phyloP scores from a whole-genome alignment of 2,888 invertebrate species.

The Aphidius colemani region DNA sequence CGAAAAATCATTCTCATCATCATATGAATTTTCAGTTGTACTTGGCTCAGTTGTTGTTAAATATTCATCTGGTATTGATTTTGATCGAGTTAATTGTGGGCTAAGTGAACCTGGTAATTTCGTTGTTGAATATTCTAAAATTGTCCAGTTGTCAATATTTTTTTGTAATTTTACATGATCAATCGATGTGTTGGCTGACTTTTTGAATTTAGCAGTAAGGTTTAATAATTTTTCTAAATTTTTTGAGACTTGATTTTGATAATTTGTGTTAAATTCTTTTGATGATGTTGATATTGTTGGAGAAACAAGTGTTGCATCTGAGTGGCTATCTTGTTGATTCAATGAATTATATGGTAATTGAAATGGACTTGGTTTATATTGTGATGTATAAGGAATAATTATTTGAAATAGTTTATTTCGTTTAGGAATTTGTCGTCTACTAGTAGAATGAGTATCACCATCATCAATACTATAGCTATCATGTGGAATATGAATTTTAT shows the following conservation, averaged over 20 bases:
- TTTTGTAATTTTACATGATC: conserved; percentile 78
- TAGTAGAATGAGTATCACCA: background rate
- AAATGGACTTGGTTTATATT: conserved; percentile 65
- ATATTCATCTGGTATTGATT: conserved; percentile 79
- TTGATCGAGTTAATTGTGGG: conserved; percentile 66
- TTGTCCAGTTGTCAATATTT: conserved; percentile 84
- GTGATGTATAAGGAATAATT: conserved; percentile 79
- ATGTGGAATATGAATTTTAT: too few species aligned
- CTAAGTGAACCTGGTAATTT: conserved; percentile 46
- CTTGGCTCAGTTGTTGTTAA: conserved; percentile 65
- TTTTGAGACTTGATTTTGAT: conserved; percentile 26
- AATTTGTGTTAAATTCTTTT: conserved; percentile 23
- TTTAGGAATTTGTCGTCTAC: conserved; percentile 41
- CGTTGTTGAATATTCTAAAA: conserved; percentile 49
- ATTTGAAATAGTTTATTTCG: conserved; percentile 66
- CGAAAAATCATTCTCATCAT: conserved; percentile 32
- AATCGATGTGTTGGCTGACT: conserved; percentile 64
- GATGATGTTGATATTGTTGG: conserved; percentile 28
- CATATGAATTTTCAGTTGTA: conserved; percentile 25
- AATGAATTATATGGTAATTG: conserved; percentile 49
- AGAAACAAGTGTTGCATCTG: conserved; percentile 26
- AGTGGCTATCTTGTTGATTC: conserved; percentile 38
- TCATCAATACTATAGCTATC: background rate
- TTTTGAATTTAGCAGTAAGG: conserved; percentile 35
- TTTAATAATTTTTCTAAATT: conserved; percentile 41